Evolutionary conservation across 2,888 invertebrate genomes (phyloP).

Genomic region (Gymnocheta viridis): DNA sequence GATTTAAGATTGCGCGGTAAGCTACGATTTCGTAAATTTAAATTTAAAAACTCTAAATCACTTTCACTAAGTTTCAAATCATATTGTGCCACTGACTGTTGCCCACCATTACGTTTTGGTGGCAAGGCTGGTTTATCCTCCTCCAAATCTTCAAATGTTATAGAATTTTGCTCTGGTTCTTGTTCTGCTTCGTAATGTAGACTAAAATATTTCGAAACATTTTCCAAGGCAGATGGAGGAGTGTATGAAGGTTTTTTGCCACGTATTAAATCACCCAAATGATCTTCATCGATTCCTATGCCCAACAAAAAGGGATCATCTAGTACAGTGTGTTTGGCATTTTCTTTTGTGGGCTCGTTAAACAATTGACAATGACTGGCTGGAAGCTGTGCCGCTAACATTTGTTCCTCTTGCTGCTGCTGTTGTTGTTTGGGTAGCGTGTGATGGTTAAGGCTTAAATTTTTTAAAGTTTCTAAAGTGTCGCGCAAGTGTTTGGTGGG

Average conservation of each 20-base stretch:
- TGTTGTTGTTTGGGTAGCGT: slow-evolving; percentile 29
- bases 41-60: slow-evolving; percentile 81
- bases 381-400: slow-evolving; percentile 10
- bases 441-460: slow-evolving; percentile 59
- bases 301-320: slow-evolving; percentile 82
- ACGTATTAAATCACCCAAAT: slow-evolving; percentile 76
- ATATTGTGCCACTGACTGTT: slow-evolving; percentile 55
- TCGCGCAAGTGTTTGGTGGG: slow-evolving; percentile 64
- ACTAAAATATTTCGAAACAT: slow-evolving; percentile 78
- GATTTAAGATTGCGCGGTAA: slow-evolving; percentile 80
- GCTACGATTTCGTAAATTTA: slow-evolving; percentile 80
- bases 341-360: slow-evolving; percentile 77
- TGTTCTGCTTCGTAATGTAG: slow-evolving; percentile 71
- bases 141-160: slow-evolving; percentile 56
- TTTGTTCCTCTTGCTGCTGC: slow-evolving; percentile 1
- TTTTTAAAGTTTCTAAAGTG: slow-evolving; percentile 67
- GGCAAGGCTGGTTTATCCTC: slow-evolving; percentile 76
- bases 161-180: slow-evolving; percentile 49
- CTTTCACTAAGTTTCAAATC: slow-evolving; percentile 79
- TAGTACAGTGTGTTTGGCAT: slow-evolving; percentile 81
- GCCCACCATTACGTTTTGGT: slow-evolving; percentile 72
- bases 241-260: slow-evolving; percentile 72
- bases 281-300: slow-evolving; percentile 79
- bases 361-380: slow-evolving; percentile 4
- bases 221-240: slow-evolving; percentile 74